Evolutionary conservation across 2,888 invertebrate genomes (phyloP).

Genomic region (Alviniconcha strummeri): DNA sequence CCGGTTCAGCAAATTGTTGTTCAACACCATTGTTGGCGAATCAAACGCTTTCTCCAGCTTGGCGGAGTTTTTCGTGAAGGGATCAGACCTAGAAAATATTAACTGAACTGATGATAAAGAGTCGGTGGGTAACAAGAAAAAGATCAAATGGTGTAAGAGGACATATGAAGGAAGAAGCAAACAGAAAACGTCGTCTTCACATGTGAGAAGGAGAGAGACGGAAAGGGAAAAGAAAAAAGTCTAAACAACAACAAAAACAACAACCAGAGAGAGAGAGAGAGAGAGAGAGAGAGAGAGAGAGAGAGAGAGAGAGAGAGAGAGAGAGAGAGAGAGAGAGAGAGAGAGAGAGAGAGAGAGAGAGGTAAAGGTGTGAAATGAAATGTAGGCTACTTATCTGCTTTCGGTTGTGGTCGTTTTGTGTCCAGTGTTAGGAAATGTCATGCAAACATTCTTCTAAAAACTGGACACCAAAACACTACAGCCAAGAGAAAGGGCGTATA

Average conservation of each 20-base stretch:
- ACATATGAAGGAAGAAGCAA: too few species aligned
- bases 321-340: too few species aligned
- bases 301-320: too few species aligned
- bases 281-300: too few species aligned
- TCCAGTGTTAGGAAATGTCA: too few species aligned
- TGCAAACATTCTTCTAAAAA: background rate
- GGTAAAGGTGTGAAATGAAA: background rate
- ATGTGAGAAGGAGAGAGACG: too few species aligned
- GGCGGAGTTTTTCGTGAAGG: slow-evolving; percentile 31
- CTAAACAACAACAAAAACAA: too few species aligned
- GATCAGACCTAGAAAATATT: slow-evolving; percentile 35
- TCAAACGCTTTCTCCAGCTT: slow-evolving; percentile 36
- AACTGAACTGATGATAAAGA: background rate
- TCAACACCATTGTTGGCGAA: slow-evolving; percentile 43
- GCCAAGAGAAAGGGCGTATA: background rate
- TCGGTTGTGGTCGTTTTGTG: too few species aligned
- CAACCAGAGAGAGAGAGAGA: too few species aligned
- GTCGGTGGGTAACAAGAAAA: background rate
- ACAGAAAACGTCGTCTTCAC: background rate
- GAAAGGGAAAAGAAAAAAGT: too few species aligned
- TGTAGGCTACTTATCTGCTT: background rate
- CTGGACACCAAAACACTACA: background rate
- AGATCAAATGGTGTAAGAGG: background rate
- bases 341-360: too few species aligned
- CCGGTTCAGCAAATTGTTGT: slow-evolving; percentile 35